A percentile compares a stretch with the other conserved stretches of the same genome.
These are phyloP conservation scores for Drosophila atripex DNA, from an alignment of 2,888 invertebrate genomes.

Conservation along the genomic window DNA sequence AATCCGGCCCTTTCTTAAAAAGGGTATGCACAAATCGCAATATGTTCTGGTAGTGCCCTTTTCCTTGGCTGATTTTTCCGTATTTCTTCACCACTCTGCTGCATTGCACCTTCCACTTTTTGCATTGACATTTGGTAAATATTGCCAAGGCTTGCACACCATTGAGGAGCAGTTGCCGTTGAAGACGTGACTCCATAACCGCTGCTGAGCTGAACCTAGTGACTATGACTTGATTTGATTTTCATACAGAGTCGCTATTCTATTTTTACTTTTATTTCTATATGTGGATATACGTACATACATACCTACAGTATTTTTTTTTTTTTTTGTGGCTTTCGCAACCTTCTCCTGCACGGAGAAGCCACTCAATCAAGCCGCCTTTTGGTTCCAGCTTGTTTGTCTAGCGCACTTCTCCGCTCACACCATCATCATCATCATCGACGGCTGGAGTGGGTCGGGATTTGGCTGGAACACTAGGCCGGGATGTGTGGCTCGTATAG, in stretches of 20 bases:
- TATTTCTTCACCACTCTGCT: constrained; percentile 47
- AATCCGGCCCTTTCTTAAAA: background rate
- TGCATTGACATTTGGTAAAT: constrained; percentile 81
- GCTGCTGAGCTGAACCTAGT: constrained; percentile 35
- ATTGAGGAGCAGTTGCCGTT: constrained; percentile 51
- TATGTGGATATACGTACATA: background rate
- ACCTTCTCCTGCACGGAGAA: constrained; percentile 45
- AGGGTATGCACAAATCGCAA: constrained; percentile 43
- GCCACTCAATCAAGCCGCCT: constrained; percentile 76
- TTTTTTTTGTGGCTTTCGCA: constrained; percentile 28
- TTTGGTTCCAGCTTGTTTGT: constrained; percentile 66
- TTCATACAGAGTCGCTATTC: constrained; percentile 56
- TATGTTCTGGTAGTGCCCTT: constrained; percentile 3
- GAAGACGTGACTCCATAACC: constrained; percentile 55
- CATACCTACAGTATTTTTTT: too few species aligned
- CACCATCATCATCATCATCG: constrained; percentile 33
- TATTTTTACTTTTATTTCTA: constrained; percentile 31
- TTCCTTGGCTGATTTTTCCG: constrained; percentile 38
- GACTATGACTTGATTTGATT: constrained; percentile 78
- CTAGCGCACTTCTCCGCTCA: constrained; percentile 65
- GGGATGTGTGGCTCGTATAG: background rate
- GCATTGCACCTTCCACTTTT: constrained; percentile 61
- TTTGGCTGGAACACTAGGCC: background rate
- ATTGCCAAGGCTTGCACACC: constrained; percentile 65
- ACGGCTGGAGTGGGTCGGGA: constrained; percentile 27